These are phyloP conservation scores for Romanogobio albipinnatus DNA, from an alignment of 2,113 vertebrate genomes.

Conservation along the genomic window DNA sequence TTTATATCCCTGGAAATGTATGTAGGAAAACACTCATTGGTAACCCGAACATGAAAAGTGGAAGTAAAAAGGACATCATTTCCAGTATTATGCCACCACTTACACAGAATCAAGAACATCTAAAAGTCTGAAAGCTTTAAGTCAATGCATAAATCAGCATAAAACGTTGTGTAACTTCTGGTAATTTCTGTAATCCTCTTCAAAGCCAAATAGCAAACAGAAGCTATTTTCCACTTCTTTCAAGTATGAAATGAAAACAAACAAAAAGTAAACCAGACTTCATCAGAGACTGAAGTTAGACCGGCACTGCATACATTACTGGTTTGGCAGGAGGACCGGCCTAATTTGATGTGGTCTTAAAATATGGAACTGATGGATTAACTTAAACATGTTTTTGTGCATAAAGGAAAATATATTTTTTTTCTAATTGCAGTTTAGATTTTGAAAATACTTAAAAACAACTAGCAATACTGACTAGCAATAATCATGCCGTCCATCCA, in stretches of 20 bases:
- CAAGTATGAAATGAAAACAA: conserved; percentile 35
- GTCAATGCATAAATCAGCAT: background rate
- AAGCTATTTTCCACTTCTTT: conserved; percentile 35
- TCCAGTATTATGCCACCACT: background rate
- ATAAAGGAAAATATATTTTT: conserved; percentile 1
- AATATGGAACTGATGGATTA: conserved; percentile 26
- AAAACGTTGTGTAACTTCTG: background rate
- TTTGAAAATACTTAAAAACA: background rate
- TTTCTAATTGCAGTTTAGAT: background rate
- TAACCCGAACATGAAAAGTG: background rate
- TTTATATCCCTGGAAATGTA: background rate
- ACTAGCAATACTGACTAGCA: background rate
- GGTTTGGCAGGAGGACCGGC: conserved; percentile 35
- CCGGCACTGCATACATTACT: conserved; percentile 16
- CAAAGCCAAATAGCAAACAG: conserved; percentile 15
- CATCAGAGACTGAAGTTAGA: conserved; percentile 21
- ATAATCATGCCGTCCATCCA: background rate
- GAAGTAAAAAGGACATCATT: background rate
- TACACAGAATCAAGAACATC: background rate
- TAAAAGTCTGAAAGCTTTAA: conserved; percentile 6
- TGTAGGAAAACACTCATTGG: background rate
- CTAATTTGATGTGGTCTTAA: conserved; percentile 35
- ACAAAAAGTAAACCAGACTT: conserved; percentile 28
- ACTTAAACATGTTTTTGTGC: conserved; percentile 44
- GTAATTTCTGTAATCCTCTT: conserved; percentile 16